phyloP scores from a whole-genome alignment of 1,140 invertebrate genomes.

The Formica exsecta region DNA sequence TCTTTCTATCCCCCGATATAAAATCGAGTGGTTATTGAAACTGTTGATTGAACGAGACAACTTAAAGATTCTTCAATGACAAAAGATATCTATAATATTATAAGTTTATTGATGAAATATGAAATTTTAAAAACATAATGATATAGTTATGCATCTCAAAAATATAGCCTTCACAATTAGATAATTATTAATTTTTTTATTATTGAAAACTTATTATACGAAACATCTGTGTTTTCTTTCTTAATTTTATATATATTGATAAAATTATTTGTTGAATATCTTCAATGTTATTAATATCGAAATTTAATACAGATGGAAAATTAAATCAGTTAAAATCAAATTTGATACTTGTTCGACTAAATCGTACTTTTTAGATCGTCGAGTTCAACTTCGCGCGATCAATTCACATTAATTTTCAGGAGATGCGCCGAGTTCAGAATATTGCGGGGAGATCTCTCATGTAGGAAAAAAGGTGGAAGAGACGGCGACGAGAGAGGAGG shows the following conservation, averaged over 20 bases:
- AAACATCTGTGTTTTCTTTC: background rate
- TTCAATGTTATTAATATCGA: background rate
- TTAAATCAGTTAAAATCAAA: slow-evolving; percentile 36
- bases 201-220: background rate
- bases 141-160: background rate
- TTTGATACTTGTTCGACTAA: background rate
- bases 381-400: slow-evolving; percentile 33
- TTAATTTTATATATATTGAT: background rate
- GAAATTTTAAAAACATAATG: background rate
- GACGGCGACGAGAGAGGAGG: slow-evolving; percentile 18
- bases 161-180: background rate
- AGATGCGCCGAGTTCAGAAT: slow-evolving; percentile 44
- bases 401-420: slow-evolving; percentile 35
- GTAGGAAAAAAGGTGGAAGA: slow-evolving; percentile 32
- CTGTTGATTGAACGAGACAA: background rate
- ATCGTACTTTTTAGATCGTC: slow-evolving; percentile 35
- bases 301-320: background rate
- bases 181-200: slow-evolving; percentile 3
- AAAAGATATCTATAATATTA: background rate
- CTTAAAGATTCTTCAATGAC: background rate
- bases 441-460: slow-evolving; percentile 49
- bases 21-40: slow-evolving; percentile 22
- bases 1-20: background rate
- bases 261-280: background rate
- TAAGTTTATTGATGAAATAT: slow-evolving; percentile 2